Evolutionary conservation across 2,797 vertebrate genomes (phyloP), one percentile per base, ranked within the genome.

Genomic region (Enteromius fasciolatus): DNA sequence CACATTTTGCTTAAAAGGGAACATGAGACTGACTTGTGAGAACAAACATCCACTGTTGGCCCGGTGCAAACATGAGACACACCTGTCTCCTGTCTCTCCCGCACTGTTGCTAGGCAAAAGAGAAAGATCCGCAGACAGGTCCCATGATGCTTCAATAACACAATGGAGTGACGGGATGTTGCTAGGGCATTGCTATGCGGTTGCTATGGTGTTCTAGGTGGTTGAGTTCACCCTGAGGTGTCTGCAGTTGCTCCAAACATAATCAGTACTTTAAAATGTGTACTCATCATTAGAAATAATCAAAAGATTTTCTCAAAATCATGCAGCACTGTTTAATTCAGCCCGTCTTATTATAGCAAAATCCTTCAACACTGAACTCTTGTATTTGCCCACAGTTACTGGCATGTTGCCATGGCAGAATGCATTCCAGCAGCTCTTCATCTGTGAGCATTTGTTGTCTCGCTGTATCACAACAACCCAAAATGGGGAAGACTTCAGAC

Each of bases 21-120:
- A 61, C 25, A 6, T 1, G 50, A 39, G 17, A 48, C 17, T 11
- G 63, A 8, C 33, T 39, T 7, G 15, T 67, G 12, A 69, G 54
- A 44, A 39, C 72, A 67, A 39, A 76, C 33, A 54, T 46, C 3
- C 36, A 59, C 36, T 82, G 80, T 68, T 82, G 80, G 57, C 63
- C 72, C 3, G 61, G 61, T n/a, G 80, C 63, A 70, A 70, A 86
- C 54, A 80, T 12, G 4, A 80, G 54, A 76, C 84, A 83, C 48
- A 15, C 25, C 25, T 76, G 14, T 17, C 23, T 76, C 25, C 64
- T 39, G 72, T 64, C 66, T 86, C 77, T 70, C 77, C 64, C 50
- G 36, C 46, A n/a, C 15, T 75, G 81, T 83, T 86, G 72, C 84
- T 80, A 76, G 64, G 81, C 66, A 83, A 86, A 77, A 80, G 59